Percentiles rank a stretch among this genome's conserved stretches.
Conservation (phyloP, 2,888 invertebrate genomes). For the Orthonychiurus folsomi region DNA sequence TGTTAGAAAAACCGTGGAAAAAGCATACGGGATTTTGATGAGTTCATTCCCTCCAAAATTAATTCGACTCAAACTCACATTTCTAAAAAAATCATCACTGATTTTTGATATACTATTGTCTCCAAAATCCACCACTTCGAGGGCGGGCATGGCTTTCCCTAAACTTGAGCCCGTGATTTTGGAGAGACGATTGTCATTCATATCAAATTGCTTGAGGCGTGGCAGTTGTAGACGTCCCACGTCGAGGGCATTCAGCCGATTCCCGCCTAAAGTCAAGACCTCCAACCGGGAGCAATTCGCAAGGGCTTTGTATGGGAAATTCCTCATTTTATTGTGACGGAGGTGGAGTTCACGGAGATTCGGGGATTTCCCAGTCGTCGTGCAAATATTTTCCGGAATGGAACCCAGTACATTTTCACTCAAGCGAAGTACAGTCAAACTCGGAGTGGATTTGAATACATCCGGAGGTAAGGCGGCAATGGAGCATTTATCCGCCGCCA, state of each 20-base stretch:
- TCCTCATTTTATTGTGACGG: slow-evolving; percentile 61
- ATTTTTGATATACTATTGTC: slow-evolving; percentile 64
- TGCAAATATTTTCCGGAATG: slow-evolving; percentile 63
- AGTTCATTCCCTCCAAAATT: slow-evolving; percentile 72
- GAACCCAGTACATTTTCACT: slow-evolving; percentile 60
- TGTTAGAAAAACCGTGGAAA: slow-evolving; percentile 64
- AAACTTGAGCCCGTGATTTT: slow-evolving; percentile 57
- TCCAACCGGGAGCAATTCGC: slow-evolving; percentile 67
- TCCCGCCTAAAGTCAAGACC: slow-evolving; percentile 48
- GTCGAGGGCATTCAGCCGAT: slow-evolving; percentile 55
- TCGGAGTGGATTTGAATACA: slow-evolving; percentile 66
- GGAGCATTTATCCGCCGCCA: slow-evolving; percentile 60
- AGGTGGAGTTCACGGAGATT: slow-evolving; percentile 63
- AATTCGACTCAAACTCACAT: slow-evolving; percentile 61
- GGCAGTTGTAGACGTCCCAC: slow-evolving; percentile 65
- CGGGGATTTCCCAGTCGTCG: slow-evolving; percentile 35
- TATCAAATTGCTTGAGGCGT: slow-evolving; percentile 63
- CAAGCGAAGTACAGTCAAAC: slow-evolving; percentile 62
- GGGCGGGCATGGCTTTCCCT: slow-evolving; percentile 62
- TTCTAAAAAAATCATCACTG: slow-evolving; percentile 65
- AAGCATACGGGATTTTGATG: slow-evolving; percentile 65
- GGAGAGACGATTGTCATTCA: slow-evolving; percentile 63
- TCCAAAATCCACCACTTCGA: slow-evolving; percentile 65
- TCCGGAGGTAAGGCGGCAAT: slow-evolving; percentile 60
- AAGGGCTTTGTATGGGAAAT: slow-evolving; percentile 69